These are phyloP conservation scores for Fragum fragum DNA, from an alignment of 2,888 invertebrate species.

Conservation along the genomic window DNA sequence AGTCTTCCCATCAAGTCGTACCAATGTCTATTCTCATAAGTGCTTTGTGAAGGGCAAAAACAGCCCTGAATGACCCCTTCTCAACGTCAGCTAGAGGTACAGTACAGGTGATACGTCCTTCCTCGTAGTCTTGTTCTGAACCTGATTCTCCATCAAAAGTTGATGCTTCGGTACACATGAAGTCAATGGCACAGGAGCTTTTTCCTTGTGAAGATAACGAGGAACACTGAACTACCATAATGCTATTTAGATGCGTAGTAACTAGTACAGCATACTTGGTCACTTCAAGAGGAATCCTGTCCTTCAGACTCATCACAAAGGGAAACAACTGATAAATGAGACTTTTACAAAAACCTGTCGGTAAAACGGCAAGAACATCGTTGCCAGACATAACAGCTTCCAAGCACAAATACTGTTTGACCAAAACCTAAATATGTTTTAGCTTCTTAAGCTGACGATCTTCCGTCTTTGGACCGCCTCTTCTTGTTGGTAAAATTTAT, in stretches of 20 bases:
- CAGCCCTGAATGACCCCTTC: neutral
- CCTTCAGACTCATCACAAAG: too few relatives aligned
- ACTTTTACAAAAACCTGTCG: too few relatives aligned
- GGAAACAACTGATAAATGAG: too few relatives aligned
- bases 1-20: neutral
- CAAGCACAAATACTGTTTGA: too few relatives aligned
- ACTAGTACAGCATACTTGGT: neutral
- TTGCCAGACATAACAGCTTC: too few relatives aligned
- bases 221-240: neutral
- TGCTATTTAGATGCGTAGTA: neutral
- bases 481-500: too few relatives aligned
- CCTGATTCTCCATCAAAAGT: neutral
- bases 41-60: neutral
- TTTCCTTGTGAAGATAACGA: neutral
- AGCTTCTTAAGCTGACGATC: too few relatives aligned
- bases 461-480: too few relatives aligned
- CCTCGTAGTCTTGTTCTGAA: neutral
- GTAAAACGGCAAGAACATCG: too few relatives aligned
- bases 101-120: neutral
- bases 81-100: neutral
- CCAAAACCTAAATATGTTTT: too few relatives aligned
- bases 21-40: neutral
- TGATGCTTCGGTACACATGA: neutral
- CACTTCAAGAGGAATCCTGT: too few relatives aligned
- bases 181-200: neutral